Evolutionary conservation across 1,140 invertebrate species (phyloP).

Genomic region (Leguminivora glycinivorella): DNA sequence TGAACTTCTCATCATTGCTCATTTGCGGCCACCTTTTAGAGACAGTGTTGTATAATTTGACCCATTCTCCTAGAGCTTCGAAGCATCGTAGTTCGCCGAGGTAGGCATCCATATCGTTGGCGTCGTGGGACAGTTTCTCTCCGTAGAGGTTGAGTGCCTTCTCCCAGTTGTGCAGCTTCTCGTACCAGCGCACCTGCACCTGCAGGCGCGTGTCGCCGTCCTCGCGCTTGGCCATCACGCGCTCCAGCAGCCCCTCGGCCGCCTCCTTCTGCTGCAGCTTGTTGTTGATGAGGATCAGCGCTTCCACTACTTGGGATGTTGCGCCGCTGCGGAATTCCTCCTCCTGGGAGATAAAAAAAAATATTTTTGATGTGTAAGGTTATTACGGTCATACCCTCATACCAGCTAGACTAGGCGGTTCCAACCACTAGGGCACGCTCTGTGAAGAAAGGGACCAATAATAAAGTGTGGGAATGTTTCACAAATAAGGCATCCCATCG

Average conservation of each 20-base stretch:
- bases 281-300: slow-evolving; percentile 98
- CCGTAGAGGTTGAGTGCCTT: slow-evolving; percentile 94
- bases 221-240: slow-evolving; percentile 91
- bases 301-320: slow-evolving; percentile 92
- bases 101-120: slow-evolving; percentile 88
- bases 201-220: slow-evolving; percentile 81
- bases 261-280: slow-evolving; percentile 99
- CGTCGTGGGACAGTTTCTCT: slow-evolving; percentile 82
- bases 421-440: too few species aligned
- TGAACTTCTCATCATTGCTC: slow-evolving; percentile 85
- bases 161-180: slow-evolving; percentile 99
- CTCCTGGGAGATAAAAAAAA: slow-evolving; percentile 80
- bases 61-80: slow-evolving; percentile 98
- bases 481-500: too few species aligned
- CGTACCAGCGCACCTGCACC: slow-evolving; percentile 98
- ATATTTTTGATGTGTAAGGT: too few species aligned
- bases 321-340: slow-evolving; percentile 90
- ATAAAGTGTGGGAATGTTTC: too few species aligned
- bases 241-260: slow-evolving; percentile 94
- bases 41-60: slow-evolving; percentile 87
- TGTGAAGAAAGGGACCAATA: too few species aligned
- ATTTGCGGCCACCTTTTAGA: slow-evolving; percentile 88
- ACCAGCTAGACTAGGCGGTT: too few species aligned
- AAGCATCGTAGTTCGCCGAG: slow-evolving; percentile 97
- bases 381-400: too few species aligned